Conservation (phyloP, 2,888 invertebrate species). For the Vannuccia rotundouncinata region DNA sequence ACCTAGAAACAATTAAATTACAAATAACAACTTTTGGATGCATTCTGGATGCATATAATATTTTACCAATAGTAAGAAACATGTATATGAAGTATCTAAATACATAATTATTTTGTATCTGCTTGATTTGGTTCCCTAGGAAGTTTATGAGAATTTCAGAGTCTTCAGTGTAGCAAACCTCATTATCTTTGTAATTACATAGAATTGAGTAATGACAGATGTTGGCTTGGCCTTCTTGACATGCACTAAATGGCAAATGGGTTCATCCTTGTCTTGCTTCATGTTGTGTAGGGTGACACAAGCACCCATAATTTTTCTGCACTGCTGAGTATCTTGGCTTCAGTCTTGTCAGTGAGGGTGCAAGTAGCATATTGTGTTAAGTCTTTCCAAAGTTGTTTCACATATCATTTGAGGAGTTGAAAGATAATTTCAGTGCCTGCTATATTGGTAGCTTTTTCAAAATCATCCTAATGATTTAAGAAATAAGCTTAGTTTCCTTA, state of each 20-base stretch:
- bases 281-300: conserved; percentile 41
- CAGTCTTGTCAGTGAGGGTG: conserved; percentile 39
- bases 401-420: conserved; percentile 43
- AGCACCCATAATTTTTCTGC: conserved; percentile 41
- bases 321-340: conserved; percentile 39
- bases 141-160: conserved; percentile 42
- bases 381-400: conserved; percentile 42
- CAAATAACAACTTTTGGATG: too few species aligned
- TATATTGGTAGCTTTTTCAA: conserved; percentile 41
- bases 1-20: too few species aligned
- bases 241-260: conserved; percentile 42
- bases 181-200: conserved; percentile 35
- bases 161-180: conserved; percentile 41
- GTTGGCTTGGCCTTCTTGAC: conserved; percentile 42
- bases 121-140: conserved; percentile 41
- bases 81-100: too few species aligned
- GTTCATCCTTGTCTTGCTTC: conserved; percentile 42
- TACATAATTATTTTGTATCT: too few species aligned
- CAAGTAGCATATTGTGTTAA: conserved; percentile 39
- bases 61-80: too few species aligned
- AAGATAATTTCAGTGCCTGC: conserved; percentile 40
- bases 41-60: too few species aligned
- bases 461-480: conserved; percentile 41
- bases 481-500: conserved; percentile 32
- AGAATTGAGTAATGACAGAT: conserved; percentile 40